phyloP scores from a whole-genome alignment of 1,140 invertebrate genomes.

The Pseudomyrmex sp. region DNA sequence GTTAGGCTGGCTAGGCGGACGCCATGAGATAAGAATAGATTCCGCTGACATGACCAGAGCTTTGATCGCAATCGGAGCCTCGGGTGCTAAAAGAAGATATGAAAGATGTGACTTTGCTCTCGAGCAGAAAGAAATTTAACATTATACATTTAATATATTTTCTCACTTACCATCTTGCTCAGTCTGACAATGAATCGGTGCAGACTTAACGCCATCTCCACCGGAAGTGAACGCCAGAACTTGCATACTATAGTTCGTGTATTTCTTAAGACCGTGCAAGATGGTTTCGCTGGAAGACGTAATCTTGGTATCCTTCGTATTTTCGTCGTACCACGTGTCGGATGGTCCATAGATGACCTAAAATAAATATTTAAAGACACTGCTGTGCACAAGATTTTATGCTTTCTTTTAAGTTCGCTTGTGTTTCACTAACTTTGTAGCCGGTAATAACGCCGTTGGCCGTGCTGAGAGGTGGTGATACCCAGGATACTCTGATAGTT shows the following conservation, averaged over 20 bases:
- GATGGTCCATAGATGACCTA: constrained; percentile 96
- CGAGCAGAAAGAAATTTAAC: neutral
- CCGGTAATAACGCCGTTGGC: constrained; percentile 98
- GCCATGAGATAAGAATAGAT: constrained; percentile 97
- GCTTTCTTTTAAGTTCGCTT: neutral
- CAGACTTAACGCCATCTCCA: constrained; percentile 97
- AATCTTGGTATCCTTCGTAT: constrained; percentile 95
- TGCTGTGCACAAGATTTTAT: neutral
- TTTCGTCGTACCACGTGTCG: constrained; percentile 96
- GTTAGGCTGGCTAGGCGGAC: constrained; percentile 95
- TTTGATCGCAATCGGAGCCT: constrained; percentile 96
- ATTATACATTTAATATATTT: neutral
- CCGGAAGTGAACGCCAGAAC: constrained; percentile 97
- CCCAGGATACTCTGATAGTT: constrained; percentile 97
- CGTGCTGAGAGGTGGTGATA: constrained; percentile 94
- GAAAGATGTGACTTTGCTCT: neutral
- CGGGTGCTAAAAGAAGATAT: constrained; percentile 90
- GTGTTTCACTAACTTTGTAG: constrained; percentile 89
- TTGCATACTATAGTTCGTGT: constrained; percentile 98
- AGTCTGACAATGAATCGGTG: constrained; percentile 96
- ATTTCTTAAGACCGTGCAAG: constrained; percentile 96
- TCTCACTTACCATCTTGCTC: constrained; percentile 94
- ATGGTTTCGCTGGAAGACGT: constrained; percentile 96
- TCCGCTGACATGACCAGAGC: constrained; percentile 95
- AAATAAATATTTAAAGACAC: constrained; percentile 40